Evolutionary conservation across 2,888 invertebrate species (phyloP).

Genomic region (Allolobophora icterica): DNA sequence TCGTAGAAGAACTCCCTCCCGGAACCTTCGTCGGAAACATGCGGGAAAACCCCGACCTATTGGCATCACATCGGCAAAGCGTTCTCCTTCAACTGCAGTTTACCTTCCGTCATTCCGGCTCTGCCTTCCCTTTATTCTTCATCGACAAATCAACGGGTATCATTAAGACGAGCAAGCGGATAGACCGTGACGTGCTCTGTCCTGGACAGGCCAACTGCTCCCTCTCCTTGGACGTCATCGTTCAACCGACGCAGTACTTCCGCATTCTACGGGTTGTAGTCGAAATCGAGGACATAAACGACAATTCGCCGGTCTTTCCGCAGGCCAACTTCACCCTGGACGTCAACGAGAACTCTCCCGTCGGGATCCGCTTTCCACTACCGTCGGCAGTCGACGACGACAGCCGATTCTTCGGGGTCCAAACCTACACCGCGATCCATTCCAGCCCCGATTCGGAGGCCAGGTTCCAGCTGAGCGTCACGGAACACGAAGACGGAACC

Average conservation of each 20-base stretch:
- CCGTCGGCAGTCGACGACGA: constrained; percentile 45
- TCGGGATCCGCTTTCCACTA: constrained; percentile 37
- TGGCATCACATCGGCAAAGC: not conserved
- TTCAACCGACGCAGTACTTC: constrained; percentile 31
- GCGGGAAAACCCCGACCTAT: not conserved
- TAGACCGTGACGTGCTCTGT: constrained; percentile 34
- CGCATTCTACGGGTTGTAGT: constrained; percentile 39
- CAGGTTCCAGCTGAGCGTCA: constrained; percentile 43
- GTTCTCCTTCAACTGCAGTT: constrained; percentile 22
- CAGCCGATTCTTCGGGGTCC: constrained; percentile 40
- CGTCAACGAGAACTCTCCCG: constrained; percentile 41
- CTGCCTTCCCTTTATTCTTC: not conserved
- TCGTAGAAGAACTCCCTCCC: constrained; percentile 29
- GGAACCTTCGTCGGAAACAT: constrained; percentile 28
- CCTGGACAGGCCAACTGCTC: constrained; percentile 1
- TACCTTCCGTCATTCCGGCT: constrained; percentile 27
- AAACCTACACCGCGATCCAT: constrained; percentile 40
- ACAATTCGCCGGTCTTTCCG: constrained; percentile 42
- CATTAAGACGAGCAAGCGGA: constrained; percentile 18
- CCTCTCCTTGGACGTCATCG: constrained; percentile 28
- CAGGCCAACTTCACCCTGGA: constrained; percentile 2
- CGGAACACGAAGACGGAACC: constrained; percentile 60
- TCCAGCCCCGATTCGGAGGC: constrained; percentile 18
- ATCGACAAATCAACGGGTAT: constrained; percentile 31
- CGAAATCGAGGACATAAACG: constrained; percentile 44